Percentiles rank a stretch among this genome's conserved stretches.
Evolutionary conservation across 2,797 vertebrate genomes (phyloP).

Genomic region (Diceros bicornis): DNA sequence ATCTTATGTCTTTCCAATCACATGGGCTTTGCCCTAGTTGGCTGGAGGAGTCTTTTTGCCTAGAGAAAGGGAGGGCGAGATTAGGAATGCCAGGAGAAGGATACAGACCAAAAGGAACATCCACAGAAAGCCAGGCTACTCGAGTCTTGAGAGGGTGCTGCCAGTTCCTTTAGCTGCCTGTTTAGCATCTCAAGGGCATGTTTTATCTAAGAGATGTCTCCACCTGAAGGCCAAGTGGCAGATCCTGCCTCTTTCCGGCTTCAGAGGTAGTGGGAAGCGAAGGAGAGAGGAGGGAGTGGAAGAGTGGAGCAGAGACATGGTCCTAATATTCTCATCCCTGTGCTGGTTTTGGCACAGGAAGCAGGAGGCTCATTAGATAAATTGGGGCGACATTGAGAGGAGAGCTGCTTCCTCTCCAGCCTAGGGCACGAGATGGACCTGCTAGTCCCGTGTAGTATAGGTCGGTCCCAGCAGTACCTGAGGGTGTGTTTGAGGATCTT

Average conservation of each 20-base stretch:
- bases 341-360: conserved; percentile 9
- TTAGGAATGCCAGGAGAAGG: background rate
- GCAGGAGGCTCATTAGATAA: background rate
- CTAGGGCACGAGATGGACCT: background rate
- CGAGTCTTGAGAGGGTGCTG: background rate
- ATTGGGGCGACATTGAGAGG: background rate
- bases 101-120: background rate
- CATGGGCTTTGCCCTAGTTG: background rate
- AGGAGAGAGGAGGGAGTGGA: background rate
- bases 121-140: background rate
- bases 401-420: background rate
- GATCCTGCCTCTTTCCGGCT: background rate
- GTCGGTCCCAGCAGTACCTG: background rate
- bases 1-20: background rate
- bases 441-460: fast-evolving
- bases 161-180: background rate
- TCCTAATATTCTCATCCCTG: background rate
- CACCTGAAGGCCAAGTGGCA: background rate
- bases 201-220: background rate
- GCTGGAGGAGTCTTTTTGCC: background rate
- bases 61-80: background rate
- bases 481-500: background rate
- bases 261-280: background rate
- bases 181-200: background rate
- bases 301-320: background rate